Evolutionary conservation across 2,797 vertebrate genomes (phyloP).

Genomic region (Periophthalmus magnuspinnatus): DNA sequence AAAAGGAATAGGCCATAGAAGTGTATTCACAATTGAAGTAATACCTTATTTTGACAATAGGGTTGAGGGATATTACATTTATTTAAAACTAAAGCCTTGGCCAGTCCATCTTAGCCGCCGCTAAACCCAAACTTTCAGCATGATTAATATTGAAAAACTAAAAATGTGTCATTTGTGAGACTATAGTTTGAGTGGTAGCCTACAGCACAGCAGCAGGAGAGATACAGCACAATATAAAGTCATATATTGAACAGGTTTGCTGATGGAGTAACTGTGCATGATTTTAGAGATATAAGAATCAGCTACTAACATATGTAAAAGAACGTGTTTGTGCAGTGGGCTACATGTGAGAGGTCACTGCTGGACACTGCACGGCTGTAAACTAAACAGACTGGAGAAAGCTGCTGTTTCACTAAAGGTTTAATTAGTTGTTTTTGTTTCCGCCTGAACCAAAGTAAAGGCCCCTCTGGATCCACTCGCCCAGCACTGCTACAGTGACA

Average conservation of each 20-base stretch:
- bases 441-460: constrained; percentile 64
- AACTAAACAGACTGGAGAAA: constrained; percentile 56
- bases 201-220: constrained; percentile 66
- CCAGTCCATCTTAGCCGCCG: constrained; percentile 41
- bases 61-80: no score
- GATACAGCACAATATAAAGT: constrained; percentile 57
- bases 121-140: constrained; percentile 38
- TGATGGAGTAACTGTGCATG: constrained; percentile 61
- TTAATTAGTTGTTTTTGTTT: constrained; percentile 46
- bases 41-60: not conserved
- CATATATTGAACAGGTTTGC: constrained; percentile 46
- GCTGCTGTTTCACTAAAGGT: constrained; percentile 63
- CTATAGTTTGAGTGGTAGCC: constrained; percentile 24
- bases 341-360: constrained; percentile 63
- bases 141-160: constrained; percentile 46
- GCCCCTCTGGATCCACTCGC: constrained; percentile 69
- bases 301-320: constrained; percentile 51
- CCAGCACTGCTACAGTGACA: constrained; percentile 73
- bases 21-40: not conserved
- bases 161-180: constrained; percentile 46
- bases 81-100: constrained; percentile 42
- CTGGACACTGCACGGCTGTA: constrained; percentile 51
- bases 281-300: constrained; percentile 28
- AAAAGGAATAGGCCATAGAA: not conserved
- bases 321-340: constrained; percentile 62